Conservation (phyloP, 2,797 vertebrate genomes). For the Sparidentex hasta region DNA sequence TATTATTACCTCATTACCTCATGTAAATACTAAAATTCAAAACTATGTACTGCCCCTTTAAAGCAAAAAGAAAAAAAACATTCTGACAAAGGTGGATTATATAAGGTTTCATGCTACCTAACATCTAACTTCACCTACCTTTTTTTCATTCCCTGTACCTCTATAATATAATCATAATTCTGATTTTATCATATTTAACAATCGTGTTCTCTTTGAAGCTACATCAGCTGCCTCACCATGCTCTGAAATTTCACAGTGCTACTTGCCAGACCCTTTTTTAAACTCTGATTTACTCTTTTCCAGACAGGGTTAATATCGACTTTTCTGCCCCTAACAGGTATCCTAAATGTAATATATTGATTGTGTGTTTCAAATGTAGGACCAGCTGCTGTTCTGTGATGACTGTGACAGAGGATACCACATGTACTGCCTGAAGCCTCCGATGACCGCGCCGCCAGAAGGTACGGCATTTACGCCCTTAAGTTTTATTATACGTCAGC, state of each 20-base stretch:
- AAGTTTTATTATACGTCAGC: constrained; percentile 16
- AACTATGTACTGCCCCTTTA: no score
- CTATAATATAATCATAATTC: no score
- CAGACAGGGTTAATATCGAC: no score
- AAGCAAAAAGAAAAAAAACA: no score
- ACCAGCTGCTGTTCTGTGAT: constrained; percentile 99
- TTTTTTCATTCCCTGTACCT: not conserved
- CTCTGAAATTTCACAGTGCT: not conserved
- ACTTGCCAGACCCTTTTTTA: not conserved
- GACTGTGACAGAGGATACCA: constrained; percentile 99
- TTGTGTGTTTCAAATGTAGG: constrained; percentile 79
- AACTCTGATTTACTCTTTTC: no score
- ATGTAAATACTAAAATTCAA: no score
- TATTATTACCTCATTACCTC: no score
- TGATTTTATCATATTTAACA: not conserved
- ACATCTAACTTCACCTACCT: no score
- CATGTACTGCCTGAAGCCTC: constrained; percentile 99
- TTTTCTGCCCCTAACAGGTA: no score
- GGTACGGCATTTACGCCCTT: constrained; percentile 81
- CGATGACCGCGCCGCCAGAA: constrained; percentile 97
- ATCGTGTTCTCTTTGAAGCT: not conserved
- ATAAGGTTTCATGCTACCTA: not conserved
- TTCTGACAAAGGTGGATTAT: not conserved
- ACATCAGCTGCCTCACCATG: not conserved
- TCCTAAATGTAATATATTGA: constrained; percentile 3